phyloP scores from a whole-genome alignment of 2,113 vertebrate genomes.

The Callorhinus ursinus region DNA sequence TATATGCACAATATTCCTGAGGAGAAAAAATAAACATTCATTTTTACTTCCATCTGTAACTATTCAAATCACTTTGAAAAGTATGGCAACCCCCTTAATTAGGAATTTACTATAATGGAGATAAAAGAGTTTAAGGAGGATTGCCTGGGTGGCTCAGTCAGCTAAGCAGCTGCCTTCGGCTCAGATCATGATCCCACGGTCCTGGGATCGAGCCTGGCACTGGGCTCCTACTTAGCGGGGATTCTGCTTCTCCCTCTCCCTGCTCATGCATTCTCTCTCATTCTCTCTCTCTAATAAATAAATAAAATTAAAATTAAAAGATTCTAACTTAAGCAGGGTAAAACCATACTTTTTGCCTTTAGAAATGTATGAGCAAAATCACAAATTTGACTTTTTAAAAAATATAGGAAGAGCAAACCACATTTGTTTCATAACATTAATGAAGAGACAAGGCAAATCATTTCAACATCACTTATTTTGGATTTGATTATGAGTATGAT shows the following conservation, averaged over 20 bases:
- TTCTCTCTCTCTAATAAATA: background rate
- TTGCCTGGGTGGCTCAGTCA: background rate
- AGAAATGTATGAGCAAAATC: constrained; percentile 11
- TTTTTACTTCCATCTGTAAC: background rate
- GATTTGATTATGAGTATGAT: background rate
- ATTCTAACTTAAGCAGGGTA: background rate
- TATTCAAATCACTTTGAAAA: constrained; percentile 12
- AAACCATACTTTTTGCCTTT: background rate
- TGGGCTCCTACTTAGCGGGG: background rate
- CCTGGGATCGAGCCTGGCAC: background rate
- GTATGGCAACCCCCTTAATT: background rate
- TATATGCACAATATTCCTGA: background rate
- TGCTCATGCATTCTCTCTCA: background rate
- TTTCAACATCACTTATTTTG: background rate
- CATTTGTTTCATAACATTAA: constrained; percentile 33
- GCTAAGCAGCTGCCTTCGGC: background rate
- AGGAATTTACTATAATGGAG: background rate
- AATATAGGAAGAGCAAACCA: background rate
- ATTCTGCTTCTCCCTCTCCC: background rate
- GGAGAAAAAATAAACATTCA: background rate
- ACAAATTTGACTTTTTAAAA: background rate
- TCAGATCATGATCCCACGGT: background rate
- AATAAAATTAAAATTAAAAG: background rate
- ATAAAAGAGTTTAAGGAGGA: background rate
- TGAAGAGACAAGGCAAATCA: background rate